phyloP scores from a whole-genome alignment of 2,888 invertebrate species.

The Oscheius sp. region DNA sequence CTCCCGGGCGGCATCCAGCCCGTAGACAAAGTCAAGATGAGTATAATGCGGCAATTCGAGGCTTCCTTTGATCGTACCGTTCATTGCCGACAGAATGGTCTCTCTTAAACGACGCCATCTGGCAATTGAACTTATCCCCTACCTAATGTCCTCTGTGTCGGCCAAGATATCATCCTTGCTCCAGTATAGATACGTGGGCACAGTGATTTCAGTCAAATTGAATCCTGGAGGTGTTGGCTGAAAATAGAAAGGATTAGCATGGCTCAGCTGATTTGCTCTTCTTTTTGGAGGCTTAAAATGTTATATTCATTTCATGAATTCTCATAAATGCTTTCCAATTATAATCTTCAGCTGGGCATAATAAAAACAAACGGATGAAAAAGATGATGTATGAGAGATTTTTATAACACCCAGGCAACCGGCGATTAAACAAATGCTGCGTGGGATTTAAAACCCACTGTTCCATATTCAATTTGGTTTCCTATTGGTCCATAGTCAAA shows the following conservation, averaged over 20 bases:
- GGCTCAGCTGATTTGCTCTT: neutral
- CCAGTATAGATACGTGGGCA: constrained; percentile 68
- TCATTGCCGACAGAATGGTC: constrained; percentile 51
- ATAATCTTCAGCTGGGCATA: no score
- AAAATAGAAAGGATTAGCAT: constrained; percentile 35
- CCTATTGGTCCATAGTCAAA: constrained; percentile 51
- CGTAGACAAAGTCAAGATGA: constrained; percentile 58
- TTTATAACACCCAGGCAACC: neutral
- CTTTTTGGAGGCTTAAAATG: neutral
- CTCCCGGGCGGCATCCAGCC: constrained; percentile 51
- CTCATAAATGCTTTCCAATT: neutral
- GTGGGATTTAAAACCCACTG: no score
- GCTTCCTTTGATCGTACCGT: constrained; percentile 48
- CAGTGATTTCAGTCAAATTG: constrained; percentile 58
- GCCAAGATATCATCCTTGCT: constrained; percentile 69
- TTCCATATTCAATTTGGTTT: constrained; percentile 45
- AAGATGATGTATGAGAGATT: neutral
- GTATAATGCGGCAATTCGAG: constrained; percentile 54
- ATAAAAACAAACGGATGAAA: no score
- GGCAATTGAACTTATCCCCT: neutral
- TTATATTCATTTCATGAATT: neutral
- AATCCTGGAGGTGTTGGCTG: constrained; percentile 64
- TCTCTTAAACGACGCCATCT: constrained; percentile 40
- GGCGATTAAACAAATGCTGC: no score
- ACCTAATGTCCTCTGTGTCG: constrained; percentile 64